phyloP scores from a whole-genome alignment of 2,113 vertebrate genomes.

The Strix uralensis region DNA sequence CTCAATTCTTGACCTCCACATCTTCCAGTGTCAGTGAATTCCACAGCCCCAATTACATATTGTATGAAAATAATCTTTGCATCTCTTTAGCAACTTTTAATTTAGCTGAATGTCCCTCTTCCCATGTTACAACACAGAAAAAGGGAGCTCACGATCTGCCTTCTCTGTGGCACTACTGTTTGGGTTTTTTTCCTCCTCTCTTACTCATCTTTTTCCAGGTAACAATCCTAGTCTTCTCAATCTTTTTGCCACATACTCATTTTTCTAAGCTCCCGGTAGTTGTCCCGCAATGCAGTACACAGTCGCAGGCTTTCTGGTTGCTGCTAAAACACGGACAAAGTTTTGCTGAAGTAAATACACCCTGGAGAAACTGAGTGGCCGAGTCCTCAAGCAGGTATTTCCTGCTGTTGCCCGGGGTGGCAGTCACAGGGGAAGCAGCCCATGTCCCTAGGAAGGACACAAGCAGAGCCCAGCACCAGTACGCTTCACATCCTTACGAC shows the following conservation, averaged over 20 bases:
- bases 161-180: neutral
- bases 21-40: neutral
- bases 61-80: neutral
- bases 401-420: neutral
- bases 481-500: neutral
- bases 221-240: neutral
- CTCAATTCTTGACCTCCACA: neutral
- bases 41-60: fast-evolving
- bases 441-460: neutral
- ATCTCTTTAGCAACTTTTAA: neutral
- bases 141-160: neutral
- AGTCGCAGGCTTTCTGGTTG: neutral
- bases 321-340: neutral
- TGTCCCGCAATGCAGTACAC: neutral
- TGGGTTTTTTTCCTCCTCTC: neutral
- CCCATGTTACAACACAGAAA: neutral
- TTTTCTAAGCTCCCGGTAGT: neutral
- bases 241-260: neutral
- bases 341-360: neutral
- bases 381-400: neutral
- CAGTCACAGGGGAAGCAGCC: neutral
- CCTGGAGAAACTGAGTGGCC: neutral
- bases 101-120: neutral
- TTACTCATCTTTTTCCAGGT: neutral
- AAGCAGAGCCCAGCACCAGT: neutral